Base-by-base conservation (phyloP, 2,797 vertebrate species). In the Okamejei kenojei region DNA sequence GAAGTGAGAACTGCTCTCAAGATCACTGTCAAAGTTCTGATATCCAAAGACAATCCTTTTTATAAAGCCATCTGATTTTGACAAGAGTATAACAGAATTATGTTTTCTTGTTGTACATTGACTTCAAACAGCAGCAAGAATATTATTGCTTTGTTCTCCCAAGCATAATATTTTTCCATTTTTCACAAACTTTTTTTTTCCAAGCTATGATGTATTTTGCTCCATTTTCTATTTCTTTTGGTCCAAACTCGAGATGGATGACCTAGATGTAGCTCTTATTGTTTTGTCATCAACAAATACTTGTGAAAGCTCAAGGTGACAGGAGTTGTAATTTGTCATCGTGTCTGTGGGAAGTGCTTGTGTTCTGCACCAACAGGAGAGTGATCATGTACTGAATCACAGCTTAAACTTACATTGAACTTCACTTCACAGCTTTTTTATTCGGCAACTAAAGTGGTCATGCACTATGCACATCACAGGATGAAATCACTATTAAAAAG, bases 21-120 rank as follows among this genome's bases (percentile, higher is more conserved):
- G 54, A 65, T 88, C 32, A 65, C 29, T 32, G 15, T 65, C 58
- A 88, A 86, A 65, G 15, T 65, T 11, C 7, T 32, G 29, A 65
- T 17, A 65, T 88, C 19, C 10, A 65, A 65, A n/a, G 6, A 17
- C 15, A 88, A 32, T n/a, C 29, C 63, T 32, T 19, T 88, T 65
- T 65, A 88, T 88, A 65, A 88, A 65, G n/a, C 61, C 29, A 88
- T 65, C 84, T 88, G 13, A 88, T 19, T 88, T 88, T 88, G 84
- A 88, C n/a, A 19, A 21, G 38, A 45, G 38, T 45, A 45, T 45
- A 63, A 63, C 10, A 82, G 80, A 82, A 54, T 54, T 82, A 58
- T 82, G 8, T 82, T 82, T 21, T n/a, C 13, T 71, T 65, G 61
- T 29, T 45, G 1, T 15, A 1, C 17, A 65, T 32, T 88, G 29